phyloP scores from a whole-genome alignment of 2,888 invertebrate genomes.

The Diachrysia chrysitis region DNA sequence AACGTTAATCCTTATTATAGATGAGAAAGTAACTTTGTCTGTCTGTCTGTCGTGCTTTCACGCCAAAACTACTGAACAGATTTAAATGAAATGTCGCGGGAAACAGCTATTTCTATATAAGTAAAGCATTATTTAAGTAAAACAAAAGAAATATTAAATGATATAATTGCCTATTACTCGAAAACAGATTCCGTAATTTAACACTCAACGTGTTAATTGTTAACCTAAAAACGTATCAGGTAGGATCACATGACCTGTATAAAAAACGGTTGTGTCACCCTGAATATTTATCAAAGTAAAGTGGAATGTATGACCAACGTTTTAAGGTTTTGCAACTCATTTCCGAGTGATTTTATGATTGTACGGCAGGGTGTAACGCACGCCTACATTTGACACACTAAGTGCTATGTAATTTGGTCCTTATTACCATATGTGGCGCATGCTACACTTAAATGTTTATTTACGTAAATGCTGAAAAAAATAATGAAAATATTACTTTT shows the following conservation, averaged over 20 bases:
- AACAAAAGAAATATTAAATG: no score
- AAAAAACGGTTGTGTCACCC: conserved; percentile 38
- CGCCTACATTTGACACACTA: conserved; percentile 4
- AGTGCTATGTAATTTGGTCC: neutral
- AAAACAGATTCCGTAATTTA: conserved; percentile 11
- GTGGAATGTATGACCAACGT: conserved; percentile 68
- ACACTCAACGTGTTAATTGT: conserved; percentile 37
- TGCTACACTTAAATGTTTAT: neutral
- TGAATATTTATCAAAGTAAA: conserved; percentile 52
- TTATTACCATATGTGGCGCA: neutral
- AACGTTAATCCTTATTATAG: no score
- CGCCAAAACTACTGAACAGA: no score
- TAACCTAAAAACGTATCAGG: conserved; percentile 37
- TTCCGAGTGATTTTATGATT: conserved; percentile 69
- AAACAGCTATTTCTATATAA: no score
- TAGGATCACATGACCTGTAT: conserved; percentile 50
- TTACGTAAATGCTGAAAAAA: neutral
- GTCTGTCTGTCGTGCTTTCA: no score
- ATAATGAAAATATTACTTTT: neutral
- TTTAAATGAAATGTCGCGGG: no score
- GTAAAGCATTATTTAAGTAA: neutral
- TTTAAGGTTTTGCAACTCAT: conserved; percentile 70
- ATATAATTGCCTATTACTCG: neutral
- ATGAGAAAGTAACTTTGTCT: no score
- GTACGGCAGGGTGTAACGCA: neutral